Percentiles rank a stretch among this genome's conserved stretches.
Conservation (phyloP, 2,113 vertebrate species). For the Spheniscus mendiculus region DNA sequence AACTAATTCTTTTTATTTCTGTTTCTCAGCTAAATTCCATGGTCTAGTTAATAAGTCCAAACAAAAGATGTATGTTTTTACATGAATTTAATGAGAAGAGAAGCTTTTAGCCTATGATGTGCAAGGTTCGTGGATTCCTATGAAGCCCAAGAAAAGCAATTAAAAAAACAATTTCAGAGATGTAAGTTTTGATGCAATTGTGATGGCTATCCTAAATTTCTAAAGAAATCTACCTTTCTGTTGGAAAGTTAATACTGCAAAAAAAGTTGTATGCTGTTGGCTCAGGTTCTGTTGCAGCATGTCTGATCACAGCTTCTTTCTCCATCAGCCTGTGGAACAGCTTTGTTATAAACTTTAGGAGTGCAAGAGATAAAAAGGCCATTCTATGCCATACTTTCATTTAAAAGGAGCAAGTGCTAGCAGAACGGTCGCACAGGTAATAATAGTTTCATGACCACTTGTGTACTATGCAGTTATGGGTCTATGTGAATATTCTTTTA, state of each 20-base stretch:
- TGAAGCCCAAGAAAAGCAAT: not conserved
- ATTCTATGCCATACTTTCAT: not conserved
- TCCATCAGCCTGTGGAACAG: not conserved
- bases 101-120: not conserved
- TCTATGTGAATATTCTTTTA: not conserved
- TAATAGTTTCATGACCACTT: not conserved
- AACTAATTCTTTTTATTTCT: not conserved
- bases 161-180: not conserved
- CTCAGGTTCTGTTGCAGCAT: not conserved
- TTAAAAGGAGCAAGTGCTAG: not conserved
- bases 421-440: not conserved
- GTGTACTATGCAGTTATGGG: not conserved
- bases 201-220: not conserved
- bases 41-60: not conserved
- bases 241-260: not conserved
- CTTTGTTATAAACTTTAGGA: not conserved
- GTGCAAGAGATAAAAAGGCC: not conserved
- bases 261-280: not conserved
- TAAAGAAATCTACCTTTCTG: not conserved
- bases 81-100: not conserved
- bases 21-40: not conserved
- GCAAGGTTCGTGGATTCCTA: not conserved
- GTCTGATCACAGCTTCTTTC: not conserved
- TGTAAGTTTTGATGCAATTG: not conserved
- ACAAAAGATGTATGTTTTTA: not conserved